These are phyloP conservation scores for Idaea biselata DNA, from an alignment of 2,888 invertebrate species.

Conservation along the genomic window DNA sequence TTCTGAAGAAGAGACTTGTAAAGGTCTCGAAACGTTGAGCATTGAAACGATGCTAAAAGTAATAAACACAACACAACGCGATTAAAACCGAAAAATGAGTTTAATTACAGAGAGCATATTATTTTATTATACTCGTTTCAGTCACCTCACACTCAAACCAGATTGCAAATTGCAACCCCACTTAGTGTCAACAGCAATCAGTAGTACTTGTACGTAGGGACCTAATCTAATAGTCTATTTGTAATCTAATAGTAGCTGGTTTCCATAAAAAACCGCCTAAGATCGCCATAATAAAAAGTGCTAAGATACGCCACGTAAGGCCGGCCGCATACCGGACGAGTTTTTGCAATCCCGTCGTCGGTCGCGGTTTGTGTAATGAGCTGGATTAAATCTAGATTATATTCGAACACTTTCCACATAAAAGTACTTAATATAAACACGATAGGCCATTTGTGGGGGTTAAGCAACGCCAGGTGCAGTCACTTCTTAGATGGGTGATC, in stretches of 20 bases:
- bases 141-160: background rate
- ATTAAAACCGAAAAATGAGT: no score
- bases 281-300: background rate
- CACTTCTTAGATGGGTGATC: no score
- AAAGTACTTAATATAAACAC: no score
- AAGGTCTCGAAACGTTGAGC: no score
- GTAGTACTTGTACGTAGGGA: background rate
- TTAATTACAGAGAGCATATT: no score
- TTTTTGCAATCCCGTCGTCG: background rate
- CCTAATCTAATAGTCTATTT: background rate
- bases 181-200: background rate
- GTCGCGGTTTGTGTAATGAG: slow-evolving; percentile 2
- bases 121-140: background rate
- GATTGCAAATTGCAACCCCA: background rate
- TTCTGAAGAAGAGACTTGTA: no score
- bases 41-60: no score
- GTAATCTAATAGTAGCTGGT: background rate
- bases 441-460: no score
- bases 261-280: background rate
- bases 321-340: background rate
- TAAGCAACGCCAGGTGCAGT: no score
- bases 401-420: background rate
- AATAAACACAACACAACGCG: no score
- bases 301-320: background rate
- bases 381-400: background rate